Evolutionary conservation across 2,888 invertebrate species (phyloP).

Genomic region (Rapana venosa): DNA sequence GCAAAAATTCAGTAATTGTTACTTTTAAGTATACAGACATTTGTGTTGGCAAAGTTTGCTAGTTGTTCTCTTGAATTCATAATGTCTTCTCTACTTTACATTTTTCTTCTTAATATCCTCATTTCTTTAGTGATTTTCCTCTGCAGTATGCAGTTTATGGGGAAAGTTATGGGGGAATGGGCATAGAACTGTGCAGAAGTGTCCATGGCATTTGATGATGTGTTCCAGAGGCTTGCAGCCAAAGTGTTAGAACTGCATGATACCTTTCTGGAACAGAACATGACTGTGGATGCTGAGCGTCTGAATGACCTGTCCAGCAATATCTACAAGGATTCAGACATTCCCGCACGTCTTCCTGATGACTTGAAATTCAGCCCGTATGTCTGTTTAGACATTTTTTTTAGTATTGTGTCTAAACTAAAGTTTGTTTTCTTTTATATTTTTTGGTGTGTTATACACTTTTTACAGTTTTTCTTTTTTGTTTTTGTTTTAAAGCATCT

Average conservation of each 20-base stretch:
- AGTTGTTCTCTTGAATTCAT: no score
- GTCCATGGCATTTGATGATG: background rate
- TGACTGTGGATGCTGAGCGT: slow-evolving; percentile 54
- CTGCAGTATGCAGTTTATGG: no score
- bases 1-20: no score
- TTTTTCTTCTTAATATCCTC: no score
- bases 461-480: background rate
- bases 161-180: no score
- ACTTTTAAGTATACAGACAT: no score
- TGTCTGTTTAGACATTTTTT: slow-evolving; percentile 50
- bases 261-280: slow-evolving; percentile 57
- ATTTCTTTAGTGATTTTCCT: no score
- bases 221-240: slow-evolving; percentile 69
- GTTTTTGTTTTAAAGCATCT: background rate
- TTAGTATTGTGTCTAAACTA: background rate
- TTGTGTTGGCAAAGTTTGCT: no score
- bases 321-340: slow-evolving; percentile 77
- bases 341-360: slow-evolving; percentile 73
- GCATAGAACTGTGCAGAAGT: no score
- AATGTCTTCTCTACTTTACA: no score
- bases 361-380: slow-evolving; percentile 75
- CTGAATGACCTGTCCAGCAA: slow-evolving; percentile 68
- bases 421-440: background rate
- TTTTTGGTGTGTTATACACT: background rate
- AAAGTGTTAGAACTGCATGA: slow-evolving; percentile 74